Evolutionary conservation across 1,140 invertebrate species (phyloP), one percentile per base, ranked within the genome.

Genomic region (Apis laboriosa): DNA sequence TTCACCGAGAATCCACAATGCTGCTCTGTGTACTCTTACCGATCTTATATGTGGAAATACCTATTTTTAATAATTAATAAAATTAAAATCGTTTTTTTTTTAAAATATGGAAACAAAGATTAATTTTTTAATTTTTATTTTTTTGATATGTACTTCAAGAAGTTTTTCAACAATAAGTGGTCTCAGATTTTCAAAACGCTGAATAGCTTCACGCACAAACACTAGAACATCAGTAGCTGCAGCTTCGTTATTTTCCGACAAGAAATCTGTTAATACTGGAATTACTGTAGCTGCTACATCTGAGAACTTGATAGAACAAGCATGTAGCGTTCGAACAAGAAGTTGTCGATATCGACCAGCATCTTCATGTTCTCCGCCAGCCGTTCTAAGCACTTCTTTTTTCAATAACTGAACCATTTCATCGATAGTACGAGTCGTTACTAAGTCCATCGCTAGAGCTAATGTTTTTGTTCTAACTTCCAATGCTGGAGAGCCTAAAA

Each of bases 1-100:
- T 94, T 99, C 99, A 55, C 99, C 99, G 58, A 99, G 95, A 90
- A 99, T 98, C 99, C 99, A 99, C n/a, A 99, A 94, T 5, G 99
- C 98, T 9, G 98, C 97, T 84, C 99, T 96, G 89, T 99, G 97
- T n/a, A 99, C 97, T 93, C 97, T 96, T 12, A 97, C 96, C 13
- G 97, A 97, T 74, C 96, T 96, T 89, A 99, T 98, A 83, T 96
- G 95, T 43, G 96, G 95, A 91, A 99, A 98, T 13, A 93, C 90
- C 93, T 93, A 28, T 63, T 77, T 34, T 34, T 34, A 34, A 13
- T 0, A 71, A 77, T 84, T 64, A 7, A 56, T 3, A 77, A 67
- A 53, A 88, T 72, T 68, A 70, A 34, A 5, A 43, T 55, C n/a
- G 11, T 56, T 11, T 24, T 75, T 11, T 24, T 75, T 1, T 43